Evolutionary conservation across 2,888 invertebrate species (phyloP).

Genomic region (Pheosia gnoma): DNA sequence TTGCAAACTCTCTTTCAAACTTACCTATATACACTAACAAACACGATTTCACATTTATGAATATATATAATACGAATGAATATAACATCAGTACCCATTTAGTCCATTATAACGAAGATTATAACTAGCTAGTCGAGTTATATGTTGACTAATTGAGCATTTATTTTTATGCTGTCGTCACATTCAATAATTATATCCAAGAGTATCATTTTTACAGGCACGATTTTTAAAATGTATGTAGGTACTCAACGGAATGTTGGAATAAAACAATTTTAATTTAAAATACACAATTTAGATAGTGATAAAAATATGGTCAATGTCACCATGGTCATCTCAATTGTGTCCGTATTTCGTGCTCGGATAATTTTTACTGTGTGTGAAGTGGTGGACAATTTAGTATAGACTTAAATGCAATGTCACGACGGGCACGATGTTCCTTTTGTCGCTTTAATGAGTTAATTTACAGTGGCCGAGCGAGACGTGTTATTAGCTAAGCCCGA

Average conservation of each 20-base stretch:
- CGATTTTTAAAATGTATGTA: not conserved
- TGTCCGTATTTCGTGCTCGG: conserved; percentile 43
- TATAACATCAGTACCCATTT: too few relatives aligned
- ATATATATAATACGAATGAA: too few relatives aligned
- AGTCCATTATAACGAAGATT: too few relatives aligned
- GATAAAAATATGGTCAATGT: conserved; percentile 43
- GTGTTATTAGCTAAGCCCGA: conserved; percentile 32
- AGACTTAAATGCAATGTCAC: conserved; percentile 54
- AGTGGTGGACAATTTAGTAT: conserved; percentile 38
- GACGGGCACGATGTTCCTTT: conserved; percentile 56
- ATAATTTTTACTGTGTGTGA: conserved; percentile 40
- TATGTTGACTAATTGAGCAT: too few relatives aligned
- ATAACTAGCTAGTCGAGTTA: too few relatives aligned
- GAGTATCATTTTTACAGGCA: not conserved
- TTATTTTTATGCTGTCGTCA: too few relatives aligned
- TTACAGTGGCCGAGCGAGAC: conserved; percentile 42
- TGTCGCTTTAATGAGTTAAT: conserved; percentile 60
- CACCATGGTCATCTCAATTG: conserved; percentile 40
- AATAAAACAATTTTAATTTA: not conserved
- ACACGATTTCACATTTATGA: too few relatives aligned
- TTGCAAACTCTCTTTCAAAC: too few relatives aligned
- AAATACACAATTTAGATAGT: conserved; percentile 15
- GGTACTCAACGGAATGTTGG: not conserved
- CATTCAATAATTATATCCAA: too few relatives aligned
- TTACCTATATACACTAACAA: too few relatives aligned